Evolutionary conservation across 1,140 invertebrate genomes (phyloP).

Genomic region (Portunus trituberculatus): DNA sequence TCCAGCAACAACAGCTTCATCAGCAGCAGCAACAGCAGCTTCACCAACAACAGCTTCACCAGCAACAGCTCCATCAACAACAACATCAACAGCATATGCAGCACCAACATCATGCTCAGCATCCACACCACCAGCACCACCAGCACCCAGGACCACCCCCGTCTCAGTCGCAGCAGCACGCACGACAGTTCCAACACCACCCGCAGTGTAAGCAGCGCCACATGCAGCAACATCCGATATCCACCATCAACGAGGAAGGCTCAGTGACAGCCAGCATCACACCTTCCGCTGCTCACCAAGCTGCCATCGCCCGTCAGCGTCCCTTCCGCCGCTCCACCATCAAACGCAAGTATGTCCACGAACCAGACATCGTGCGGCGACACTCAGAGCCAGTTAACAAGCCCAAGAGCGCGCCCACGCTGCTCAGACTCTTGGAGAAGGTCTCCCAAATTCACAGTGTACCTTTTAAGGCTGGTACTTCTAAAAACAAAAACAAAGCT

Average conservation of each 20-base stretch:
- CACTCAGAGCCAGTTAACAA: slow-evolving; percentile 57
- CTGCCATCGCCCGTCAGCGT: slow-evolving; percentile 32
- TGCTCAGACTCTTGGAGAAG: slow-evolving; percentile 72
- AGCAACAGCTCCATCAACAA: background rate
- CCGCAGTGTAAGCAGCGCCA: slow-evolving; percentile 22
- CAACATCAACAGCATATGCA: background rate
- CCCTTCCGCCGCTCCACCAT: slow-evolving; percentile 47
- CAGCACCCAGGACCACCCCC: background rate
- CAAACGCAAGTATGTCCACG: slow-evolving; percentile 29
- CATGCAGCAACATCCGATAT: slow-evolving; percentile 36
- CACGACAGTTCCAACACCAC: slow-evolving; percentile 25
- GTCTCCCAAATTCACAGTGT: slow-evolving; percentile 70
- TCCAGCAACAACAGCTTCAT: background rate
- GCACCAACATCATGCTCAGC: background rate
- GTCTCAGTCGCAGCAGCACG: background rate
- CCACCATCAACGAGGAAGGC: slow-evolving; percentile 51
- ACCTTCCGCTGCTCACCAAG: slow-evolving; percentile 2
- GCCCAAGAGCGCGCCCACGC: slow-evolving; percentile 61
- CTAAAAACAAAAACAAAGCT: slow-evolving; percentile 18
- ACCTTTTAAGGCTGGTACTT: slow-evolving; percentile 37
- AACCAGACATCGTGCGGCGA: background rate
- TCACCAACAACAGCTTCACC: background rate
- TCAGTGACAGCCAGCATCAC: background rate
- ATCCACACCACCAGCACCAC: slow-evolving; percentile 22
- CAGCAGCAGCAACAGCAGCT: too few species aligned